Percentiles rank a stretch among this genome's conserved stretches.
phyloP scores from a whole-genome alignment of 2,888 invertebrate genomes.

The Pediacus dermestoides region DNA sequence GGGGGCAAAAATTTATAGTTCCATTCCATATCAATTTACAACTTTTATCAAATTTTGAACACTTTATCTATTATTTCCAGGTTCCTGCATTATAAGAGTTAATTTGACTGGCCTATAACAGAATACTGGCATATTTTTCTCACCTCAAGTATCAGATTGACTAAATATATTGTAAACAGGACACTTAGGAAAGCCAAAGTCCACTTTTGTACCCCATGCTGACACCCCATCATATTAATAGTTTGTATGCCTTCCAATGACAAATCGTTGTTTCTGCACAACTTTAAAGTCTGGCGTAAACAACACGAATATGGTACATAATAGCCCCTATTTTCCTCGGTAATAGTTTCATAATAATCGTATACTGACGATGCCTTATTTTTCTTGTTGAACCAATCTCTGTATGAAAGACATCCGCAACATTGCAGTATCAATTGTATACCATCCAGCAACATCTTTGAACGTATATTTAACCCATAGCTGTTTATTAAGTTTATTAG shows the following conservation, averaged over 20 bases:
- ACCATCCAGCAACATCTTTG: background rate
- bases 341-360: background rate
- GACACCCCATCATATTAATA: background rate
- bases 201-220: background rate
- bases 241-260: background rate
- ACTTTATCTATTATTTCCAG: too few relatives aligned
- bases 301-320: background rate
- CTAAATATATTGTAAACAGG: background rate
- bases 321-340: background rate
- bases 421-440: background rate
- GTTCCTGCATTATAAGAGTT: too few relatives aligned
- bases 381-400: background rate
- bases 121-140: too few relatives aligned
- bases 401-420: conserved; percentile 1
- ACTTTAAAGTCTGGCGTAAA: background rate
- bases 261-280: background rate
- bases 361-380: background rate
- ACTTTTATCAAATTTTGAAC: too few relatives aligned
- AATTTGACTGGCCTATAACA: too few relatives aligned
- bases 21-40: too few relatives aligned
- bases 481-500: background rate
- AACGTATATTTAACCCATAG: background rate
- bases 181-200: background rate
- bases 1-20: too few relatives aligned
- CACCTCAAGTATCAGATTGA: background rate